Evolutionary conservation across 2,888 invertebrate species (phyloP).

Genomic region (Oligia strigilis): DNA sequence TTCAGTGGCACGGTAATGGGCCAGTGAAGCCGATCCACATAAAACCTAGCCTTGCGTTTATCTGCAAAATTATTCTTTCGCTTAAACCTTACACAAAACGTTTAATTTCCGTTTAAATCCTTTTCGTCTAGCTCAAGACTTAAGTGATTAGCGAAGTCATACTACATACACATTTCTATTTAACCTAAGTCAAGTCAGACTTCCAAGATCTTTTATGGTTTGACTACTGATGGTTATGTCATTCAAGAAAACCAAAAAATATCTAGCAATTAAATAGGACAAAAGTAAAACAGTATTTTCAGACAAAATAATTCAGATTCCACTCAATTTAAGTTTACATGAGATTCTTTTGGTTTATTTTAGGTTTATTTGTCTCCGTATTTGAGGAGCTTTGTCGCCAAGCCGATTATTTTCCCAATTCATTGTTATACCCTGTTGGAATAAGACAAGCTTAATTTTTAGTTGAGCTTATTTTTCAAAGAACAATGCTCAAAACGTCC

Average conservation of each 20-base stretch:
- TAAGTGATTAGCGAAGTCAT: slow-evolving; percentile 11
- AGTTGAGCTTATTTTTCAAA: not conserved
- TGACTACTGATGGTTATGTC: too few relatives aligned
- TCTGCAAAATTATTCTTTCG: slow-evolving; percentile 53
- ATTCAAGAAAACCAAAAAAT: not conserved
- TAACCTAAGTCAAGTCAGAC: not conserved
- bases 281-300: not conserved
- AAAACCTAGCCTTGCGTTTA: slow-evolving; percentile 36
- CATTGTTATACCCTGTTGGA: not conserved
- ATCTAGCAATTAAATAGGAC: not conserved
- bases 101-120: slow-evolving; percentile 58
- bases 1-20: slow-evolving; percentile 15
- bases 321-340: not conserved
- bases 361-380: slow-evolving; percentile 18
- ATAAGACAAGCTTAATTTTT: slow-evolving; percentile 6
- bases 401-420: slow-evolving; percentile 30
- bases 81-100: slow-evolving; percentile 46
- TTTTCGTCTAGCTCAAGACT: not conserved
- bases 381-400: slow-evolving; percentile 8
- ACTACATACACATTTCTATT: not conserved
- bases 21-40: slow-evolving; percentile 3
- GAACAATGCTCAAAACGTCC: too few relatives aligned
- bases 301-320: not conserved
- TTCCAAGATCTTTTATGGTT: not conserved
- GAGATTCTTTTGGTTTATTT: not conserved